phyloP scores from a whole-genome alignment of 2,113 vertebrate genomes.

The Oryzias curvinotus region DNA sequence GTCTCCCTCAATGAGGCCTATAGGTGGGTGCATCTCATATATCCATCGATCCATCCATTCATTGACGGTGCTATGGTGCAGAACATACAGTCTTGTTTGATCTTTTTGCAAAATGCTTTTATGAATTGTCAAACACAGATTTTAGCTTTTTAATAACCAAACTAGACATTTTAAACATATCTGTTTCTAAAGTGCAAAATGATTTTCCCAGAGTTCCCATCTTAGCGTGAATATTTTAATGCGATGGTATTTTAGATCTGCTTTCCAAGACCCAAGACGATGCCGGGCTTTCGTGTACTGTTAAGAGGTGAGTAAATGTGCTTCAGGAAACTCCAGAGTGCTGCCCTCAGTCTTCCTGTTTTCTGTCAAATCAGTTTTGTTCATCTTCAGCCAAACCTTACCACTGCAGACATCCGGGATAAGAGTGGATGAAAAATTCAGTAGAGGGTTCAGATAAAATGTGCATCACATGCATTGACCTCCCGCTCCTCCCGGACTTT shows the following conservation, averaged over 20 bases:
- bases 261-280: neutral
- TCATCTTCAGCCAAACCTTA: neutral
- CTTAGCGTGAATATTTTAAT: neutral
- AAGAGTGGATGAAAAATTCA: neutral
- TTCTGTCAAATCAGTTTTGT: neutral
- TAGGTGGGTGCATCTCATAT: too few species aligned
- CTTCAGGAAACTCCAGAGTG: neutral
- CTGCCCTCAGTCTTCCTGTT: conserved; percentile 1
- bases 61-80: too few species aligned
- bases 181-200: too few species aligned
- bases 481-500: conserved; percentile 5
- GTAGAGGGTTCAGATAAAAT: neutral
- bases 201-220: too few species aligned
- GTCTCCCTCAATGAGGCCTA: too few species aligned
- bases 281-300: neutral
- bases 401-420: conserved; percentile 8
- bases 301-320: neutral
- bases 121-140: too few species aligned
- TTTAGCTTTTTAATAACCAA: too few species aligned
- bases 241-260: neutral
- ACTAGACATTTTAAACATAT: too few species aligned
- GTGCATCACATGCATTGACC: conserved; percentile 2
- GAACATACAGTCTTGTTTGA: too few species aligned
- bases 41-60: too few species aligned
- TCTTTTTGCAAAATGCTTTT: too few species aligned